A percentile compares a stretch with the other conserved stretches of the same genome.
Evolutionary conservation across 2,113 vertebrate species (phyloP).

Genomic region (Pavo muticus): DNA sequence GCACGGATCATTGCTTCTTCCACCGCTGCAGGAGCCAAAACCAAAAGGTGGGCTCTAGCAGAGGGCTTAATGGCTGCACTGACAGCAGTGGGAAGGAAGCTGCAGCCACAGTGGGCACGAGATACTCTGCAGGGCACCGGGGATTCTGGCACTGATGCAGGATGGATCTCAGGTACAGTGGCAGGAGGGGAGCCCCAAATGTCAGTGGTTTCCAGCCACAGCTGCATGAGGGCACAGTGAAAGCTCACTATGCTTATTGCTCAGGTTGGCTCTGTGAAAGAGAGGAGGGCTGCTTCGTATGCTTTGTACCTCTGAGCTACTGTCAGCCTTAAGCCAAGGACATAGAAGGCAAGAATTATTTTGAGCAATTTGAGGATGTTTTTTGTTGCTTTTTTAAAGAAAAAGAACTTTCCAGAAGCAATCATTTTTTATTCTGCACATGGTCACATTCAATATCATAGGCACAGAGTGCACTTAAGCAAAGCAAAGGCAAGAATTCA

Average conservation of each 20-base stretch:
- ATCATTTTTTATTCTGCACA: slow-evolving; percentile 34
- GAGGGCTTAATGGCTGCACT: neutral
- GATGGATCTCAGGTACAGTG: neutral
- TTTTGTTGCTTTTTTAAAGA: neutral
- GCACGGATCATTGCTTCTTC: slow-evolving; percentile 53
- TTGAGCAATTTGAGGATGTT: neutral
- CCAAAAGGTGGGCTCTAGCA: neutral
- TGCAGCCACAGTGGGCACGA: neutral
- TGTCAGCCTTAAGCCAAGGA: neutral
- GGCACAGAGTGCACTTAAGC: slow-evolving; percentile 41
- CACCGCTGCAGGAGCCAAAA: neutral
- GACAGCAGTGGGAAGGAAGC: neutral
- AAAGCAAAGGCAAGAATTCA: slow-evolving; percentile 29
- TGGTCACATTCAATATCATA: neutral
- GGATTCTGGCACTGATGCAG: fast-evolving
- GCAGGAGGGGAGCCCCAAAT: neutral
- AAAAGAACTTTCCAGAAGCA: neutral
- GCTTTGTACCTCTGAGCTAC: neutral
- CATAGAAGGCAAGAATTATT: slow-evolving; percentile 11
- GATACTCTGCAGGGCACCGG: neutral
- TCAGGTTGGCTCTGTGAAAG: neutral
- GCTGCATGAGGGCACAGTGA: neutral
- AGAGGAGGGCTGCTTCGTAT: neutral
- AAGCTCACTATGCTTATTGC: neutral
- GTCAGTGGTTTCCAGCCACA: neutral